Base-by-base conservation (phyloP, 2,113 vertebrate species). In the Paracanthobrama guichenoti region DNA sequence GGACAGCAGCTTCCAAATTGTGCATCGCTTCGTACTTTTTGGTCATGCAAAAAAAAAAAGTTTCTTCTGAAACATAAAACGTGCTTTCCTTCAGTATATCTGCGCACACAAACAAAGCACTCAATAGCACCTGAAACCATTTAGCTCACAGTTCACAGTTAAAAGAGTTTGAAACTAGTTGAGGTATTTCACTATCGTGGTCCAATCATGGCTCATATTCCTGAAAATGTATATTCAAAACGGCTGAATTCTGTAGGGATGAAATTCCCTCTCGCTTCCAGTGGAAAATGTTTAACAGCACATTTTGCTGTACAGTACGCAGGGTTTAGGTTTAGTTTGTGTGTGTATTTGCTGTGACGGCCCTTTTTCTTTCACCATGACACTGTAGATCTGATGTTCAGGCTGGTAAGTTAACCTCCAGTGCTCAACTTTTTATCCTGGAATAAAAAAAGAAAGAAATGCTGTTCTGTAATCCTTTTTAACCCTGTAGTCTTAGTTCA, bases 351-450 rank as follows among this genome's bases (percentile, higher is more conserved):
- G 24, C 44, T 11, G 24, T 16, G 28, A 76, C 13, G 74, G n/a
- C 7, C 74, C 20, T 31, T 35, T 57, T 39, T 28, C n/a, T 53
- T 77, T 77, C 74, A 31, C 74, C 26, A 12, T 16, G 44, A 28
- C 14, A 28, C 10, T 50, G 67, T 10, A 76, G 46, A 72, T 81
- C 79, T 20, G 31, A 64, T 24, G 57, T 71, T 50, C n/a, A 42
- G 26, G 14, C 11, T 0, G 8, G 72, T 53, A 4, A 59, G 10
- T 79, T 73, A 86, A 46, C 79, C 82, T 71, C 78, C 79, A n/a
- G 85, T 88, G 82, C 64, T 88, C 26, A 81, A 22, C 64, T 84
- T 88, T 48, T 77, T 74, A 16, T 84, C 83, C 85, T 86, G 73
- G 6, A 69, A n/a, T n/a, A n/a, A 44, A 48, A 84, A 64, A 7